Conservation (phyloP, 2,797 vertebrate genomes). For the Petrocephalus sullivani region DNA sequence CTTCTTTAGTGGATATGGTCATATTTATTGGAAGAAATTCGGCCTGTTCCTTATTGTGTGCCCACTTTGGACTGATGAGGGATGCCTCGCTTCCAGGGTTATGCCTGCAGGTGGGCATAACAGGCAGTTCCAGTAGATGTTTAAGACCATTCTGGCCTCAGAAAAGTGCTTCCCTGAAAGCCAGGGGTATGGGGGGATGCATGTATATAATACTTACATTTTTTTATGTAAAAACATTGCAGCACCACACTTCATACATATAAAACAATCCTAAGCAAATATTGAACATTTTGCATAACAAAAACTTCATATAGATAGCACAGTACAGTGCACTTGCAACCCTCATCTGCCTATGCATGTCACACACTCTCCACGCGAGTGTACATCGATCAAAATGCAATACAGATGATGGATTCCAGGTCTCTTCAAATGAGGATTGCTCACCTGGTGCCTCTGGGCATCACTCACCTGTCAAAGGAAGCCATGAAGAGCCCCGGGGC, state of each 20-base stretch:
- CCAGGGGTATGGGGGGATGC: background rate
- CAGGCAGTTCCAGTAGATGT: background rate
- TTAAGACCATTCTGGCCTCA: background rate
- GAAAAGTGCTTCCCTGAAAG: background rate
- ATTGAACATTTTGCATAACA: background rate
- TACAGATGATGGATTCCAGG: background rate
- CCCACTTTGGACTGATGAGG: background rate
- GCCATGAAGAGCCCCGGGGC: background rate
- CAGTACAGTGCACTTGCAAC: background rate
- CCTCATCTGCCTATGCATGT: background rate
- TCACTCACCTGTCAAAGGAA: constrained; percentile 11
- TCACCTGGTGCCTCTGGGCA: background rate
- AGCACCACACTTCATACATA: background rate
- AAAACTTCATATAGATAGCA: background rate
- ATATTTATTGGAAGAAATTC: too few species aligned
- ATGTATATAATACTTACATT: background rate
- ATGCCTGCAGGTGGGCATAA: background rate
- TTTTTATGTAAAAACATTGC: background rate
- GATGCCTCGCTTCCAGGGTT: background rate
- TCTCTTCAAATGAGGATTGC: background rate
- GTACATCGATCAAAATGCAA: constrained; percentile 4
- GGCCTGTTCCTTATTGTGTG: background rate
- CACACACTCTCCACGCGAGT: background rate
- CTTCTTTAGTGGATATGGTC: background rate
- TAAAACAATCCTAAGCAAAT: background rate